Evolutionary conservation across 2,888 invertebrate species (phyloP), one percentile per base, ranked within the genome.

Genomic region (Scaptomyza caliginosa): DNA sequence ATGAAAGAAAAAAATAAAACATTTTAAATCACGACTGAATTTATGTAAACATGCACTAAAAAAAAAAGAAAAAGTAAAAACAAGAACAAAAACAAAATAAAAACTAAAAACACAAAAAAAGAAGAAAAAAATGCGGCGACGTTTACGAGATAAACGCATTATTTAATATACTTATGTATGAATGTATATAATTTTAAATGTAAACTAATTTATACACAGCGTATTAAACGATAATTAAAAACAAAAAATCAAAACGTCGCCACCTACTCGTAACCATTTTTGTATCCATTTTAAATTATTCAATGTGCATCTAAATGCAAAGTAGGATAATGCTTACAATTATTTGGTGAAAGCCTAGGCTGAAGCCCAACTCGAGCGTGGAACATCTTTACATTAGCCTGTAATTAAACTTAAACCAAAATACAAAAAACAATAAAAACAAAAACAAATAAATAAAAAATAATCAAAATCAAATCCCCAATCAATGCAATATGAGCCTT

Each of bases 21-120:
- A 62, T 81, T 77, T 77, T 74, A 57, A 78, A 87, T 83, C 86
- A 87, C 88, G 82, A 83, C 82, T 83, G 82, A 83, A 83, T 85
- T 83, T 78, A 67, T 87, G 88, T 78, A 77, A 87, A 67, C 59
- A 70, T 74, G 81, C 85, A 85, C 82, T 74, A 67, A 67, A 81
- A 43, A 26, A 50, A 40, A 56, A 24, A 4, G n/a, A 26, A 50
- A 40, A 56, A 24, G 3, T 74, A 67, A 67, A 81, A 43, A 26
- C 48, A 40, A 56, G 21, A 4, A 28, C 34, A 34, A 36, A 24
- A 17, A 32, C n/a, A 38, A 21, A 23, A 40, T 38, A 45, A 39
- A 55, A 40, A 28, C 17, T 34, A 40, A 28, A 51, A 51, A 71
- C 11, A 48, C 21, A 39, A 21, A 36, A 40, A 38, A 23, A 28